phyloP scores from a whole-genome alignment of 2,797 vertebrate species.

The Centropyge bicolor region DNA sequence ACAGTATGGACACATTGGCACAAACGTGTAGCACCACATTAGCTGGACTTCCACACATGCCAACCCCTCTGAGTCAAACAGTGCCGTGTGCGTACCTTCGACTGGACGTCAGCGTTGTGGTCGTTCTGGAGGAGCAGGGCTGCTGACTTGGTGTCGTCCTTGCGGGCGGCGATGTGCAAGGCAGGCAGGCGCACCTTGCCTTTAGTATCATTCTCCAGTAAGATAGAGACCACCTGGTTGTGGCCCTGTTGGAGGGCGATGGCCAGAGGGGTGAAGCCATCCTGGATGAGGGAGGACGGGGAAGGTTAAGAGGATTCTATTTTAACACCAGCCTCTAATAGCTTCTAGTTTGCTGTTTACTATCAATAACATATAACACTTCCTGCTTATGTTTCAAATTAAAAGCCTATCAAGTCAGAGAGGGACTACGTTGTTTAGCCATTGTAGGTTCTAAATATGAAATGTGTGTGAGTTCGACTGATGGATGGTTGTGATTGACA shows the following conservation, averaged over 20 bases:
- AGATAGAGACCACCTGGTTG: conserved; percentile 96
- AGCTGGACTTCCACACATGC: conserved; percentile 37
- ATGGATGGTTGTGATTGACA: not conserved
- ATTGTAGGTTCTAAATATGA: not conserved
- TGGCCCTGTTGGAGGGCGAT: conserved; percentile 98
- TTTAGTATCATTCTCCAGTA: conserved; percentile 98
- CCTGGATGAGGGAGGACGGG: conserved; percentile 78
- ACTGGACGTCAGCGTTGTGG: conserved; percentile 98
- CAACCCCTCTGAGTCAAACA: not conserved
- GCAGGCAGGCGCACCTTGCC: conserved; percentile 97
- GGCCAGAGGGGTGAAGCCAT: conserved; percentile 97
- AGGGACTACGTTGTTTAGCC: not conserved
- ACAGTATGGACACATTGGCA: conserved; percentile 29
- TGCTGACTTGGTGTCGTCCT: conserved; percentile 98
- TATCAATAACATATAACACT: not conserved
- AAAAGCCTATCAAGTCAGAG: not conserved
- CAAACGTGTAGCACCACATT: conserved; percentile 37
- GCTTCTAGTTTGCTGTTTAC: not conserved
- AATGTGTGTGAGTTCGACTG: not conserved
- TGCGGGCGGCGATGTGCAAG: conserved; percentile 96
- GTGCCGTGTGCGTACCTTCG: conserved; percentile 87
- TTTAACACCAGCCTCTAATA: not conserved
- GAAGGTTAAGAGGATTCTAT: not conserved
- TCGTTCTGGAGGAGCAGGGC: conserved; percentile 97
- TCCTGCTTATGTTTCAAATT: not conserved